Evolutionary conservation across 1,140 invertebrate species (phyloP).

Genomic region (Potamilus streckersoni): DNA sequence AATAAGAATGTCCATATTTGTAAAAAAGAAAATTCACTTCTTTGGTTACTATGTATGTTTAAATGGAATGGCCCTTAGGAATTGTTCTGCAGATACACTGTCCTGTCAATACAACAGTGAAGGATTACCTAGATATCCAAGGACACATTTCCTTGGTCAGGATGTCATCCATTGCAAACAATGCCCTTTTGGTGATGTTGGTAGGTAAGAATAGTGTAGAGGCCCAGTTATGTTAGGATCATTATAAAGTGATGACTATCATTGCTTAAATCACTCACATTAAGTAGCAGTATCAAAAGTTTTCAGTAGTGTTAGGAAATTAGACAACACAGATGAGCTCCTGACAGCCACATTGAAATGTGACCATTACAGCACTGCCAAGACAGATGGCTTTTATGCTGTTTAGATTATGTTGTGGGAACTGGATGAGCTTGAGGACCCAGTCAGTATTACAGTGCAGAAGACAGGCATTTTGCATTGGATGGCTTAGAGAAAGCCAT

Average conservation of each 20-base stretch:
- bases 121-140: background rate
- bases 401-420: background rate
- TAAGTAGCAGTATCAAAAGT: conserved; percentile 11
- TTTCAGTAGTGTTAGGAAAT: background rate
- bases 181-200: conserved; percentile 25
- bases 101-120: background rate
- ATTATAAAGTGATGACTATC: conserved; percentile 10
- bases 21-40: too few relatives aligned
- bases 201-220: conserved; percentile 24
- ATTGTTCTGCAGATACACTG: conserved; percentile 1
- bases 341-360: background rate
- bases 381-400: background rate
- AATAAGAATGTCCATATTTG: too few relatives aligned
- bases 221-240: conserved; percentile 8
- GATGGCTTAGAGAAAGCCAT: background rate
- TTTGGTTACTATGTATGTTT: too few relatives aligned
- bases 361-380: conserved; percentile 9
- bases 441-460: background rate
- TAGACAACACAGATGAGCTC: background rate
- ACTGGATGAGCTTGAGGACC: background rate
- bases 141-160: background rate
- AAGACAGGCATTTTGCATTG: background rate
- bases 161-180: conserved; percentile 20
- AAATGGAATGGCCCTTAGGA: background rate
- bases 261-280: conserved; percentile 26